Evolutionary conservation across 2,797 vertebrate genomes (phyloP), one percentile per base, ranked within the genome.

Genomic region (Decapterus maruadsi): DNA sequence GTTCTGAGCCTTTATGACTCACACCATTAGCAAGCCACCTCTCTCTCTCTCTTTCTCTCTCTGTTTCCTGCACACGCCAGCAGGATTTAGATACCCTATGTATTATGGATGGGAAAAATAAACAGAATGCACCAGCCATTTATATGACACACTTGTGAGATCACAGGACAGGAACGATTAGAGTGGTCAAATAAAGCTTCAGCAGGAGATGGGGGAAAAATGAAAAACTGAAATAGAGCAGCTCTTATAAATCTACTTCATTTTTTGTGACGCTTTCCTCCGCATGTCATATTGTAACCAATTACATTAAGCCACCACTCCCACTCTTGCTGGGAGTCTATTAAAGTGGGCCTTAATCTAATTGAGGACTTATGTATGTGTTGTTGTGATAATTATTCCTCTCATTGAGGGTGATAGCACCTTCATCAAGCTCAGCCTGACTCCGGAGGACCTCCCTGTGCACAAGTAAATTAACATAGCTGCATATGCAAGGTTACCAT

Each of bases 91-190:
- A 91, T 85, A 84, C 81, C 83, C 85, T 86, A 93, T 94, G 92
- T 93, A 92, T 94, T 94, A 94, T 94, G 89, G 89, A 94, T 93
- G 88, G 91, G 81, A 63, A 87, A 91, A 88, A 90, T 92, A 93
- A 94, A 93, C 90, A 92, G 80, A 90, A 91, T 66, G 81, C 55
- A 10, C 73, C 81, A 88, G 84, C 90, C 91, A 90, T 93, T 93
- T 91, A 92, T 92, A 87, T 86, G 90, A 93, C 89, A 92, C 89
- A 91, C 91, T 92, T 89, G 89, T 90, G 86, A 88, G 89, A 93
- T 92, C 89, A 93, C 89, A 90, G 82, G 86, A 89, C 85, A 89
- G 84, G 78, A 87, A 86, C 72, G 90, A 94, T 94, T 93, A 93
- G 82, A 86, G 77, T 86, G 83, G 91, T 90, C 91, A 90, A 93